Evolutionary conservation across 2,888 invertebrate species (phyloP), one percentile per base, ranked within the genome.

Genomic region (Mythimna impura): DNA sequence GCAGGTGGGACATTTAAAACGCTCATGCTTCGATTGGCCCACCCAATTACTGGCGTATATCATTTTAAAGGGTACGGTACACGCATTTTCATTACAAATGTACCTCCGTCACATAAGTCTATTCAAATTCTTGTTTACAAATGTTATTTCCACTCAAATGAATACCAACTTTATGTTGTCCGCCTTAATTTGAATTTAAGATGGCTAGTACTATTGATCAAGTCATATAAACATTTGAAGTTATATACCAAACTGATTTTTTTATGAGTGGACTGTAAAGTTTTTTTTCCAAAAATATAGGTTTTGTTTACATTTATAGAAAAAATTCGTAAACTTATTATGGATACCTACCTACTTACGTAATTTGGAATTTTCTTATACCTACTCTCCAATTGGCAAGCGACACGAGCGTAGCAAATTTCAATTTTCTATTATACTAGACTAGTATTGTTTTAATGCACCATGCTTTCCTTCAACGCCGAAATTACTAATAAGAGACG

Each of bases 1-100:
- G 71, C 86, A 84, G 87, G 86, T 87, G 83, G 83, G 76, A 84
- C 84, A 88, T 89, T 89, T 82, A 84, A 87, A 89, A 88, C 76
- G 81, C 80, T 82, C 78, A 84, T 88, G 87, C 86, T 85, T 78
- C 87, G 81, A 90, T 88, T 88, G 87, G 77, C 77, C 75, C 77
- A 79, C 83, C 88, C 89, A 91, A 91, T 92, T 91, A 91, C 73
- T 69, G 71, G 36, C 74, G 80, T 77, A 55, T 47, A 55, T 79
- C 77, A 80, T 83, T 84, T 80, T 74, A 74, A 80, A 74, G 66
- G 83, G 64, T 61, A 65, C 36, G 80, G 25, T 34, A 73, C 40
- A 60, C 47, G 30, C 22, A 14, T 65, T 50, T 63, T 57, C 50
- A 17, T 17, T 66, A 40, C 69, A 62, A 34, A 73, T 50, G 20